phyloP scores from a whole-genome alignment of 2,888 invertebrate species.

The Heteromurus nitidus region DNA sequence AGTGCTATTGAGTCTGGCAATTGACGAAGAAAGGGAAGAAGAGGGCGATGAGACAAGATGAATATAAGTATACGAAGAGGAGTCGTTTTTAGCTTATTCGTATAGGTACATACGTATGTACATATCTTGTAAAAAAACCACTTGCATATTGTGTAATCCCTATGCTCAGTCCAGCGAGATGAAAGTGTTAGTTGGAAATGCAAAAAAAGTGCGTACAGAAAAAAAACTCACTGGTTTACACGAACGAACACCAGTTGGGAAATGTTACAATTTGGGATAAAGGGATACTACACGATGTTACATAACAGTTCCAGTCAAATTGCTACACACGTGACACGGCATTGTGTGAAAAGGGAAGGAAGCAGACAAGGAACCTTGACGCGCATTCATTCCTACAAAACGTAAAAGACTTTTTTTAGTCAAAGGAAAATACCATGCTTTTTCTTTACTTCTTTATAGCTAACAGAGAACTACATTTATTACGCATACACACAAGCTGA shows the following conservation, averaged over 20 bases:
- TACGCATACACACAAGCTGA: neutral
- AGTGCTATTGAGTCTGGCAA: neutral
- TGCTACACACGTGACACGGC: conserved; percentile 53
- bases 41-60: no score
- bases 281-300: no score
- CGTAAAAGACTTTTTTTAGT: conserved; percentile 8
- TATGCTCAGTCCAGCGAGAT: no score
- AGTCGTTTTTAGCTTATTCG: neutral
- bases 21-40: neutral
- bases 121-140: conserved; percentile 7
- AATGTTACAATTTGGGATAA: neutral
- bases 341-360: neutral
- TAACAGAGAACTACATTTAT: neutral
- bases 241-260: no score
- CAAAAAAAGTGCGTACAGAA: conserved; percentile 18
- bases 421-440: conserved; percentile 9
- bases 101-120: neutral
- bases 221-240: no score
- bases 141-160: conserved; percentile 38
- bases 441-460: neutral
- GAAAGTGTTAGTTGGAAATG: neutral
- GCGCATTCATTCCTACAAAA: no score
- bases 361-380: neutral
- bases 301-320: conserved; percentile 37
- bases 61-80: neutral